These are phyloP conservation scores for Amblyopsis rosae DNA, from an alignment of 2,113 vertebrate genomes.

Conservation along the genomic window DNA sequence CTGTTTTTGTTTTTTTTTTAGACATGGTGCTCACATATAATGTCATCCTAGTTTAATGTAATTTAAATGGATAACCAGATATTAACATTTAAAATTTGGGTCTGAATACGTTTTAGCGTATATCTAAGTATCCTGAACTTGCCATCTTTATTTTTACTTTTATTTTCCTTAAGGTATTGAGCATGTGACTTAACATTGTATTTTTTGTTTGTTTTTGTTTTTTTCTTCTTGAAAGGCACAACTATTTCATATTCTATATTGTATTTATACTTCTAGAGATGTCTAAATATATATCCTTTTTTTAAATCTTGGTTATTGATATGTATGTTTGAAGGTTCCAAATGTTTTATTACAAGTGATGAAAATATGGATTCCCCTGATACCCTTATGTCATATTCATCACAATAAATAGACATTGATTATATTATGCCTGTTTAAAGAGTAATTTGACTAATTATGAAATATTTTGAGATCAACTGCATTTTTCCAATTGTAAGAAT, in stretches of 20 bases:
- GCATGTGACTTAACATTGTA: too few species aligned
- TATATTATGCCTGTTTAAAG: conserved; percentile 42
- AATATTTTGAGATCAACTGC: conserved; percentile 9
- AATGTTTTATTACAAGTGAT: conserved; percentile 60
- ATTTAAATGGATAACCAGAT: not conserved
- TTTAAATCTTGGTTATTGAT: conserved; percentile 74
- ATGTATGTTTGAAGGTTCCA: conserved; percentile 39
- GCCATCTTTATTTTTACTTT: too few species aligned
- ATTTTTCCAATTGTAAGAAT: conserved; percentile 20
- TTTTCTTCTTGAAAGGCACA: conserved; percentile 70
- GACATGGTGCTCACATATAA: conserved; percentile 24
- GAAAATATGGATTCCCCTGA: conserved; percentile 28
- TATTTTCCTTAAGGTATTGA: too few species aligned
- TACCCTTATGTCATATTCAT: conserved; percentile 20
- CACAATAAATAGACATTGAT: conserved; percentile 31
- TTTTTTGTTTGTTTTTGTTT: not conserved
- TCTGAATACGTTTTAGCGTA: too few species aligned
- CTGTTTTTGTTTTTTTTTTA: conserved; percentile 31
- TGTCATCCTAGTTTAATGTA: not conserved
- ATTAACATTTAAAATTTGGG: too few species aligned
- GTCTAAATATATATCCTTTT: conserved; percentile 75
- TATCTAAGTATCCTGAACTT: too few species aligned
- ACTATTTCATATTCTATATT: conserved; percentile 72
- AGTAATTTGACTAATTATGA: conserved; percentile 6
- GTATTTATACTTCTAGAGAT: conserved; percentile 73